phyloP scores from a whole-genome alignment of 2,888 invertebrate genomes.

The Cataglyphis rosenhaueri region DNA sequence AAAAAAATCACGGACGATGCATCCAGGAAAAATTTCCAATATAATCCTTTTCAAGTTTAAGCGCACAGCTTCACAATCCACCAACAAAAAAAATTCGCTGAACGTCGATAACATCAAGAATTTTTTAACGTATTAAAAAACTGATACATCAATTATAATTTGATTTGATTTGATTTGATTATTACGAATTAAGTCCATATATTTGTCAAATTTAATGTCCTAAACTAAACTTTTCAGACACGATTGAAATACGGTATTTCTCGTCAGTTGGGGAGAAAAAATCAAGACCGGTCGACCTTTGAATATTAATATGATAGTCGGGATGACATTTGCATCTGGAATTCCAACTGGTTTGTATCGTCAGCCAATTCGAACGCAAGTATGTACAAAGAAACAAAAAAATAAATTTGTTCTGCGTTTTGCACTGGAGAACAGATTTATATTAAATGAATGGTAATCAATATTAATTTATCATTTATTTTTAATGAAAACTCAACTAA shows the following conservation, averaged over 20 bases:
- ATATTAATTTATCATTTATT: not conserved
- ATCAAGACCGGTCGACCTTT: slow-evolving; percentile 47
- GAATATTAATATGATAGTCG: slow-evolving; percentile 11
- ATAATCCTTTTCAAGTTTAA: slow-evolving; percentile 34
- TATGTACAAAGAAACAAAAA: not conserved
- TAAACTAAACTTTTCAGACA: slow-evolving; percentile 7
- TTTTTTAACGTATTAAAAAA: not conserved
- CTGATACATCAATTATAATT: not conserved
- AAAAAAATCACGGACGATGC: slow-evolving; percentile 24
- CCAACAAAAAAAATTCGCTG: slow-evolving; percentile 9
- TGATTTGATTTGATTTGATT: not conserved
- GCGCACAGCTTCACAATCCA: not conserved
- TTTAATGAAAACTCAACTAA: not conserved
- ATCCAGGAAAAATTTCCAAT: slow-evolving; percentile 16
- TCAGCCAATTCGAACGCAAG: not conserved
- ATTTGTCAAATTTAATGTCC: not conserved
- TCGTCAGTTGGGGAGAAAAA: not conserved
- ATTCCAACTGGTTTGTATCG: slow-evolving; percentile 39
- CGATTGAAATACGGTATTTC: slow-evolving; percentile 28
- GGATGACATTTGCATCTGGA: slow-evolving; percentile 44
- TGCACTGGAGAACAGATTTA: not conserved
- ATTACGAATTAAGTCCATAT: not conserved
- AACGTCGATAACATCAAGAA: not conserved
- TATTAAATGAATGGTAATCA: slow-evolving; percentile 2
- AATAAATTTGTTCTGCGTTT: slow-evolving; percentile 9